Evolutionary conservation across 2,113 vertebrate genomes (phyloP), one percentile per base, ranked within the genome.

Genomic region (Cyanoderma ruficeps): DNA sequence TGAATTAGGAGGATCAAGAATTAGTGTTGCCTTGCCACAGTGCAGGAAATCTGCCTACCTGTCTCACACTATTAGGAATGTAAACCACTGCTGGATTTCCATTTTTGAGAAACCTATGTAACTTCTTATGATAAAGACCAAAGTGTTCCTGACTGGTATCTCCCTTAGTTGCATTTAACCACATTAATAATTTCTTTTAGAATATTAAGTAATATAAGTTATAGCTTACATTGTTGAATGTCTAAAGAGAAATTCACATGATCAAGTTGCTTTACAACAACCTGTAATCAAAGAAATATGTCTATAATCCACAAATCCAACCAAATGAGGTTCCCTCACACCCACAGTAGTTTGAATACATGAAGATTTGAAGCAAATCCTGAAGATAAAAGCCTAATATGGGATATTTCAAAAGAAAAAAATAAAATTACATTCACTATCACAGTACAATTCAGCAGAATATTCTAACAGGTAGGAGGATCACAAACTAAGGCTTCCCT

Each of bases 101-200:
- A 92, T 57, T 53, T 56, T 41, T 0, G 0, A 94, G 37, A 89
- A 94, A 59, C 2, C 19, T 22, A n/a, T 0, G 0, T 33, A 55
- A 42, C 21, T 68, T 59, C 23, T 71, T 64, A 67, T 2, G 7
- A 46, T 22, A 39, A 56, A 88, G 53, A 33, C 8, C 17, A 20
- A 83, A 68, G 30, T 14, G 35, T 4, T 76, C 31, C 70, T 77
- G 17, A 23, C 15, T n/a, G 28, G 20, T 37, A 89, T 17, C 35
- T 64, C n/a, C 19, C 63, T 72, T 31, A 37, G 28, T 57, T 69
- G 31, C 44, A 61, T 25, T 83, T 74, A 74, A 37, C 12, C 2
- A 6, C 30, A 47, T 24, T 9, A 41, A 59, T 30, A 21, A 64
- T 30, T 75, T 28, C 1, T 56, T 60, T 60, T 11, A 49, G 49